A percentile compares a stretch with the other conserved stretches of the same genome.
Conservation (phyloP, 1,140 invertebrate genomes). For the Heliconius congener region DNA sequence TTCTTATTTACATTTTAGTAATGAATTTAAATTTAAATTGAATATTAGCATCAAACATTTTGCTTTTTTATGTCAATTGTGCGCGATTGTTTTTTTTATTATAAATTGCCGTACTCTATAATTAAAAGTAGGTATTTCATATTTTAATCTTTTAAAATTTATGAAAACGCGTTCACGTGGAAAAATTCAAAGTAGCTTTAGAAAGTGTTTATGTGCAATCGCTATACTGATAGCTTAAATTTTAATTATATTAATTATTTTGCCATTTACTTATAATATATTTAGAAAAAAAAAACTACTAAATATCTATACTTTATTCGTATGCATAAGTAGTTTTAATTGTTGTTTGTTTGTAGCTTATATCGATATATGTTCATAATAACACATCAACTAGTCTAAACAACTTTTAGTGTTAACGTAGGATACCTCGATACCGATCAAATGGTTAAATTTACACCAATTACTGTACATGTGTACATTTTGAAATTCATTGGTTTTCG, state of each 20-base stretch:
- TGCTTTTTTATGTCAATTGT: not conserved
- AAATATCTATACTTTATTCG: conserved; percentile 19
- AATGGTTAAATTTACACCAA: conserved; percentile 18
- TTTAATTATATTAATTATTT: conserved; percentile 28
- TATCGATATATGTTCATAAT: conserved; percentile 18
- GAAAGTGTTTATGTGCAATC: conserved; percentile 33
- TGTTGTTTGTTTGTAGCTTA: conserved; percentile 20
- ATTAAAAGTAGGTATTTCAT: not conserved
- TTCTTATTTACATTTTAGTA: not conserved
- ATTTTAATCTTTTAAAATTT: not conserved
- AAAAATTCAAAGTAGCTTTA: conserved; percentile 20
- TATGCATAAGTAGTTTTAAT: not conserved
- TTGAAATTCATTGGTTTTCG: not conserved
- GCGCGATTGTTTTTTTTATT: not conserved
- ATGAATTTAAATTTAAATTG: not conserved
- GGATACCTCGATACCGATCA: conserved; percentile 55
- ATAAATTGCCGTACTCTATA: not conserved
- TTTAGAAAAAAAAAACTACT: conserved; percentile 26
- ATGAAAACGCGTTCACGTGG: not conserved
- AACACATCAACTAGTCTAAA: conserved; percentile 51
- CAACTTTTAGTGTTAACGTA: conserved; percentile 54
- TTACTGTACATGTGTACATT: conserved; percentile 4
- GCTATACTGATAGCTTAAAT: conserved; percentile 25
- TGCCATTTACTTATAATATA: conserved; percentile 31
- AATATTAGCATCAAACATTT: not conserved